Evolutionary conservation across 2,888 invertebrate genomes (phyloP).

Genomic region (Pandemis corylana): DNA sequence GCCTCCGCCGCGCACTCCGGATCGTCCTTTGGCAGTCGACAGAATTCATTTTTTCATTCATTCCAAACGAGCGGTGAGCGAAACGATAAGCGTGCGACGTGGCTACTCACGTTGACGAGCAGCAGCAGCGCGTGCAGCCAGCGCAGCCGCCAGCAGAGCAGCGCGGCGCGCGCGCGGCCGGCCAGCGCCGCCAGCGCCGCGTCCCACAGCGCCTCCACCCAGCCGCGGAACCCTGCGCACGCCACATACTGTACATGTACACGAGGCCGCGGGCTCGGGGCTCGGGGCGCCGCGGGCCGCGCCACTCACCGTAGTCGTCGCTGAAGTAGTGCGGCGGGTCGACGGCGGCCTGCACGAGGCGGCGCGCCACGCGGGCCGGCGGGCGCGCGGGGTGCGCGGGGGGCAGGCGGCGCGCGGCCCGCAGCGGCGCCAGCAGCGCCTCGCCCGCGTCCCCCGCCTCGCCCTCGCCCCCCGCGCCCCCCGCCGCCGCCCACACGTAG

Average conservation of each 20-base stretch:
- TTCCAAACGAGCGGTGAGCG: too few species aligned
- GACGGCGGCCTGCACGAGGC: conserved; percentile 53
- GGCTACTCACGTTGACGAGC: conserved; percentile 47
- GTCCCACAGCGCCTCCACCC: conserved; percentile 63
- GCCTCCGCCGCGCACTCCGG: conserved; percentile 44
- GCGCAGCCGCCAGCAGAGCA: conserved; percentile 72
- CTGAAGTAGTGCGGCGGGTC: conserved; percentile 71
- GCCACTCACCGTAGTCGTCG: conserved; percentile 55
- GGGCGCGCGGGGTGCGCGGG: conserved; percentile 50
- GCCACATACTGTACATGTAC: too few species aligned
- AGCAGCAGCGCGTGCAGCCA: conserved; percentile 64
- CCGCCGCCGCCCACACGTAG: conserved; percentile 41
- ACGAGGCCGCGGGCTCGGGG: too few species aligned
- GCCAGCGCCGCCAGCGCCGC: conserved; percentile 53
- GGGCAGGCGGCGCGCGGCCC: conserved; percentile 53
- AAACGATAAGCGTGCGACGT: too few species aligned
- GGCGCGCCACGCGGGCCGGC: conserved; percentile 45
- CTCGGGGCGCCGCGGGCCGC: not conserved
- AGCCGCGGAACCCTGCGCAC: conserved; percentile 55
- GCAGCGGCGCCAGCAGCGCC: conserved; percentile 50
- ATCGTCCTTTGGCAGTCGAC: not conserved
- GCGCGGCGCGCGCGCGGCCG: conserved; percentile 51
- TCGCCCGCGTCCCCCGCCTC: conserved; percentile 39
- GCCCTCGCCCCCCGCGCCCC: conserved; percentile 17
- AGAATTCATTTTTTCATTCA: too few species aligned